Base-by-base conservation (phyloP, 2,888 invertebrate genomes). In the Reticulitermes lucifugus region DNA sequence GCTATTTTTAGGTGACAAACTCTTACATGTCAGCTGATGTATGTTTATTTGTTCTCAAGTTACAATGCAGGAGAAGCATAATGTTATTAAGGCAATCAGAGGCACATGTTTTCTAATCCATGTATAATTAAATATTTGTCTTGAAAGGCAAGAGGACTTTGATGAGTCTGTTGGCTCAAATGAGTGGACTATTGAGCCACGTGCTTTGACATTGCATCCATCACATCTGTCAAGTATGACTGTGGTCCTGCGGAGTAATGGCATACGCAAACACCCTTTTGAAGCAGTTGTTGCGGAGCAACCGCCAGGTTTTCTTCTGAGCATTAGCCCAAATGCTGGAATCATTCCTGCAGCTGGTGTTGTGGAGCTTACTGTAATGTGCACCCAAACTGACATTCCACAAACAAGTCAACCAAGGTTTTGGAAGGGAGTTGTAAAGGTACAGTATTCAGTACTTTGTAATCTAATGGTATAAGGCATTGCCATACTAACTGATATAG, bases 391-490 rank as follows among this genome's bases (percentile, higher is more conserved):
- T 46, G n/a, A n/a, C 21, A 43, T n/a, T 10, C n/a, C 22, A 41
- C 46, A 18, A 7, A 21, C 77, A 46, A 29, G 6, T n/a, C 22
- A 41, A 6, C 43, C 51, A 2, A 21, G 7, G 22, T 35, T 43
- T 10, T 77, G 77, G 77, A 77, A 43, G 12, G 77, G 77, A 22
- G 35, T 21, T 25, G 41, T 77, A 18, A 43, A 77, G 77, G 77
- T 77, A 51, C 14, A 46, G 46, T 77, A 29, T 70, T 10, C 70
- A 70, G 70, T 25, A 2, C 10, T 70, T 29, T 70, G 6, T 70
- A 3, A 25, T 29, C 14, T 55, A 5, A 55, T 14, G 14, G 35
- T 35, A 35, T 35, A 35, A 35, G 35, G 4, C 35, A 35, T 35
- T 35, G 4, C 35, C 35, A 35, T 4, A 35, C 35, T 35, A 35